These are phyloP conservation scores for Acrocyrtus sp. DNA, from an alignment of 2,888 invertebrate species.

Conservation along the genomic window DNA sequence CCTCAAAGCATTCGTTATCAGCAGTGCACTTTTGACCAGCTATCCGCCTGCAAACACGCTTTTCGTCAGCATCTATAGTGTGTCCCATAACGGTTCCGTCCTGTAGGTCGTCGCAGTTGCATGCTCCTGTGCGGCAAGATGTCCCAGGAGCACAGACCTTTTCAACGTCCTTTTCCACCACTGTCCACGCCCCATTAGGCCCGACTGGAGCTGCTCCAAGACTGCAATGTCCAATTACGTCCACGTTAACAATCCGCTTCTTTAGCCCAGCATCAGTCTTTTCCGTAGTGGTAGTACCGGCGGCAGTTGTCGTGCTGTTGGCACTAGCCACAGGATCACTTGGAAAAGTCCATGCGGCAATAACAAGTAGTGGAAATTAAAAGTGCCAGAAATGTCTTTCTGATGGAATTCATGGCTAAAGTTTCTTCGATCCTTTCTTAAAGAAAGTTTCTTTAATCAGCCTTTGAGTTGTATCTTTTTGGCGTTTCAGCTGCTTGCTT, in stretches of 20 bases:
- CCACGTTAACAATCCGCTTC: constrained; percentile 22
- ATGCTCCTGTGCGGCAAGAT: constrained; percentile 40
- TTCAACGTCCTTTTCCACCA: constrained; percentile 43
- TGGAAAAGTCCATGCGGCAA: too few relatives aligned
- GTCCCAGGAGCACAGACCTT: constrained; percentile 31
- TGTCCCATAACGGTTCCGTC: constrained; percentile 42
- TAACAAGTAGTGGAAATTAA: too few relatives aligned
- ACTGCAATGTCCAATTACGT: constrained; percentile 28
- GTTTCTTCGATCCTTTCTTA: too few relatives aligned
- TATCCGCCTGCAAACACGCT: constrained; percentile 23
- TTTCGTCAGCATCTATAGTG: constrained; percentile 12
- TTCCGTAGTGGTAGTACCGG: not conserved
- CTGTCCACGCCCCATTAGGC: constrained; percentile 37
- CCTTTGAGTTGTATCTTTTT: too few relatives aligned
- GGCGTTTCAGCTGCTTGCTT: too few relatives aligned
- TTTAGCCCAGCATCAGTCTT: not conserved
- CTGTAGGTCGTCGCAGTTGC: constrained; percentile 43
- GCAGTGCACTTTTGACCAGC: constrained; percentile 41
- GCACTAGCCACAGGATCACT: too few relatives aligned
- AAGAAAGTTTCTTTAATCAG: too few relatives aligned
- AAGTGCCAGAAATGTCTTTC: too few relatives aligned
- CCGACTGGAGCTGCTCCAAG: constrained; percentile 33
- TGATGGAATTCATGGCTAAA: too few relatives aligned
- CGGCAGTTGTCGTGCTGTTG: too few relatives aligned
- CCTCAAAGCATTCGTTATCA: constrained; percentile 26